These are phyloP conservation scores for Platysteira castanea DNA, from an alignment of 2,113 vertebrate genomes.

Conservation along the genomic window DNA sequence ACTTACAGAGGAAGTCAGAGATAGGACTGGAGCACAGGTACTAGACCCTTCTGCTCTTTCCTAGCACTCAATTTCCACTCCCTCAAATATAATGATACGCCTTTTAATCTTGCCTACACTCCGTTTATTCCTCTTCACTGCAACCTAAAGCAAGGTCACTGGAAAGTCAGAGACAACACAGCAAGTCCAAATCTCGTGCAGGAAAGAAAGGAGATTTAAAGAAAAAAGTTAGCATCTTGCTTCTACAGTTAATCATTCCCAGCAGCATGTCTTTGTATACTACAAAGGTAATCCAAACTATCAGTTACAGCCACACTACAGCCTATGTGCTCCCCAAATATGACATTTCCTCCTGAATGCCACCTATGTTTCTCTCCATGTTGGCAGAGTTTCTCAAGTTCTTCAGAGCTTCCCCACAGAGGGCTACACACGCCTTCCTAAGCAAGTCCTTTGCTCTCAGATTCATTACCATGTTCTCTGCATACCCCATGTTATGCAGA, in stretches of 20 bases:
- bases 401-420: not conserved
- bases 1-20: not conserved
- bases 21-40: not conserved
- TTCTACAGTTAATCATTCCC: not conserved
- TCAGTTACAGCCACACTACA: not conserved
- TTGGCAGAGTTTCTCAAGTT: not conserved
- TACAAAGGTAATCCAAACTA: constrained; percentile 11
- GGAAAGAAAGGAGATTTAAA: not conserved
- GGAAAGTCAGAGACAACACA: constrained; percentile 29
- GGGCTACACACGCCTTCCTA: not conserved
- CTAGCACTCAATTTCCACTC: not conserved
- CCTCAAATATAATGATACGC: not conserved
- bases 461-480: not conserved
- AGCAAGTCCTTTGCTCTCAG: not conserved
- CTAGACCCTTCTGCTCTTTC: not conserved
- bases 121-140: not conserved
- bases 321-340: not conserved
- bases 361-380: not conserved
- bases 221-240: not conserved
- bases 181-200: not conserved
- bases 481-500: not conserved
- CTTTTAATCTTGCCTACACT: constrained; percentile 9
- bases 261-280: constrained; percentile 1
- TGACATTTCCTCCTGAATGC: not conserved
- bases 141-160: constrained; percentile 32